phyloP scores from a whole-genome alignment of 2,113 vertebrate species.

The Cyprinodon variegatus region DNA sequence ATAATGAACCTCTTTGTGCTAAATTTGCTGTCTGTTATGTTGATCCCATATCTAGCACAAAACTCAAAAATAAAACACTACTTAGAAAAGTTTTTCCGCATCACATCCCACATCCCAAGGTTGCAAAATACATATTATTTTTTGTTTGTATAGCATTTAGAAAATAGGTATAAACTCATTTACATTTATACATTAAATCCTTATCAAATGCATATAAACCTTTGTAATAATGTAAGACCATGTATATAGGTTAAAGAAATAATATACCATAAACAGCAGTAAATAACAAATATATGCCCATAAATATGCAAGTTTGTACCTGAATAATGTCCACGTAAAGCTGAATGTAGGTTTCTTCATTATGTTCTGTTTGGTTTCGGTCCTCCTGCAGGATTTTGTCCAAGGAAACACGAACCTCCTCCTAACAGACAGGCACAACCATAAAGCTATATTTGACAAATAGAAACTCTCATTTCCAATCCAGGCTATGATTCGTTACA shows the following conservation, averaged over 20 bases:
- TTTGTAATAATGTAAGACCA: neutral
- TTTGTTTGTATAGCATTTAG: too few species aligned
- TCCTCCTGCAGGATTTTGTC: constrained; percentile 34
- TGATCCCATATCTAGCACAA: too few species aligned
- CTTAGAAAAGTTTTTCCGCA: too few species aligned
- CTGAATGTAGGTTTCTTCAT: constrained; percentile 43
- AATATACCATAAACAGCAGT: neutral
- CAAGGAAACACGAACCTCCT: neutral
- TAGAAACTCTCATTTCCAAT: neutral
- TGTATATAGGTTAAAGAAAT: neutral
- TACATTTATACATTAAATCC: too few species aligned
- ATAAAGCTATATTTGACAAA: neutral
- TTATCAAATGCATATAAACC: neutral
- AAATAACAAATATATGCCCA: neutral
- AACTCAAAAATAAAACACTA: too few species aligned
- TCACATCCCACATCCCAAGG: too few species aligned
- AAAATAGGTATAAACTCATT: too few species aligned
- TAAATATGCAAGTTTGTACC: constrained; percentile 33
- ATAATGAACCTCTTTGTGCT: too few species aligned
- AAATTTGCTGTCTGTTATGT: too few species aligned
- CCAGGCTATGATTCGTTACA: too few species aligned
- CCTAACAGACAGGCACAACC: neutral
- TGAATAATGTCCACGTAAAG: constrained; percentile 67
- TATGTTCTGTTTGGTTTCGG: neutral
- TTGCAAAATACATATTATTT: too few species aligned